These are phyloP conservation scores for Falcunculus frontatus DNA, from an alignment of 2,113 vertebrate species.

Conservation along the genomic window DNA sequence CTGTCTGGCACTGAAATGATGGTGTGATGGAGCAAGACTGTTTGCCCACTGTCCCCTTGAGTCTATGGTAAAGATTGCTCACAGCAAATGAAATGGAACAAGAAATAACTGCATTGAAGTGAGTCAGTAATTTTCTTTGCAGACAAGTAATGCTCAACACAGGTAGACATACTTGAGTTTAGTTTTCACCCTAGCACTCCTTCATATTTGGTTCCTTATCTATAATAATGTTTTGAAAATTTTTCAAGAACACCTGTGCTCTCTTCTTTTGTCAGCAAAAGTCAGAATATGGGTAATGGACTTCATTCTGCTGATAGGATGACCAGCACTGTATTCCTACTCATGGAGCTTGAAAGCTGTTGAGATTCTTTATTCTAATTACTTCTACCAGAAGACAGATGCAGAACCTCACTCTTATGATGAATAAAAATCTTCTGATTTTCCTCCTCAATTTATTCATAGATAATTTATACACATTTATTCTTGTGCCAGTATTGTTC, in stretches of 20 bases:
- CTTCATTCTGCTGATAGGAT: neutral
- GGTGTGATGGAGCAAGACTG: neutral
- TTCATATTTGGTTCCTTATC: neutral
- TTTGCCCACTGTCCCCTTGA: neutral
- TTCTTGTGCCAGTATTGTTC: constrained; percentile 37
- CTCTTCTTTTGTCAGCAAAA: neutral
- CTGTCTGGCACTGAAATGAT: neutral
- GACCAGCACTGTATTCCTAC: neutral
- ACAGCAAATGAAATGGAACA: neutral
- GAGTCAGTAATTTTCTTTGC: neutral
- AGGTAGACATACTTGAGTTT: neutral
- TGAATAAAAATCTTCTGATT: constrained; percentile 2
- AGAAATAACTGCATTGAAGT: neutral
- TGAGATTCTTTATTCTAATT: neutral
- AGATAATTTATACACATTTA: constrained; percentile 32
- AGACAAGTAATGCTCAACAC: neutral
- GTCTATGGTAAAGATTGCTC: neutral
- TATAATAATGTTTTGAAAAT: neutral
- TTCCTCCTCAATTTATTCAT: constrained; percentile 11
- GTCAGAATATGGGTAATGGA: neutral
- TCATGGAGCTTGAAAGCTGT: neutral
- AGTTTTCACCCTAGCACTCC: neutral
- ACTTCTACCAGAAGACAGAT: neutral
- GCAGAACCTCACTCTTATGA: neutral
- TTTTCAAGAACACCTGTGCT: neutral